A percentile compares a stretch with the other conserved stretches of the same genome.
Evolutionary conservation across 2,888 invertebrate genomes (phyloP).

Genomic region (Dicroscelio sp.): DNA sequence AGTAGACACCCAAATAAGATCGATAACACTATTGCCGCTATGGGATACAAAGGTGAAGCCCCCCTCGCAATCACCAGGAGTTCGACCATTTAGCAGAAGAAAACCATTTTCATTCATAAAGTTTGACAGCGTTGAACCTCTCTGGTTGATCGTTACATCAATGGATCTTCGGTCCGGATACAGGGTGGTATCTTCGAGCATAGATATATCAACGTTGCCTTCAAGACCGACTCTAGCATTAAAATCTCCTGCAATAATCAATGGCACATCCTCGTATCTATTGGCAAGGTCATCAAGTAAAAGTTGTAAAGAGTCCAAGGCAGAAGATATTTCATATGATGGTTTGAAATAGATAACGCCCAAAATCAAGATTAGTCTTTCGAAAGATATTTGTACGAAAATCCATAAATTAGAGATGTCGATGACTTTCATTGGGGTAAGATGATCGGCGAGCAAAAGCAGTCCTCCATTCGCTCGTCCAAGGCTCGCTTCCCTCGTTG

Average conservation of each 20-base stretch:
- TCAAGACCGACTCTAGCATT: neutral
- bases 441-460: neutral
- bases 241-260: neutral
- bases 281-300: neutral
- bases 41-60: neutral
- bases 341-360: neutral
- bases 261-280: neutral
- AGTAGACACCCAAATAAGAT: neutral
- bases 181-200: neutral
- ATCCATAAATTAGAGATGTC: neutral
- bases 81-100: neutral
- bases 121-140: neutral
- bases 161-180: neutral
- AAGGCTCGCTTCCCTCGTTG: neutral
- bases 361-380: neutral
- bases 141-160: neutral
- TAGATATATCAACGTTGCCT: neutral
- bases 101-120: constrained; percentile 9
- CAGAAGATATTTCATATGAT: neutral
- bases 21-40: neutral
- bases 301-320: neutral
- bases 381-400: neutral
- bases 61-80: neutral
- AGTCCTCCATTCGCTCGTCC: neutral
- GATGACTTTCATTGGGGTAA: neutral